Conservation (phyloP, 2,113 vertebrate species). For the Falcunculus frontatus region DNA sequence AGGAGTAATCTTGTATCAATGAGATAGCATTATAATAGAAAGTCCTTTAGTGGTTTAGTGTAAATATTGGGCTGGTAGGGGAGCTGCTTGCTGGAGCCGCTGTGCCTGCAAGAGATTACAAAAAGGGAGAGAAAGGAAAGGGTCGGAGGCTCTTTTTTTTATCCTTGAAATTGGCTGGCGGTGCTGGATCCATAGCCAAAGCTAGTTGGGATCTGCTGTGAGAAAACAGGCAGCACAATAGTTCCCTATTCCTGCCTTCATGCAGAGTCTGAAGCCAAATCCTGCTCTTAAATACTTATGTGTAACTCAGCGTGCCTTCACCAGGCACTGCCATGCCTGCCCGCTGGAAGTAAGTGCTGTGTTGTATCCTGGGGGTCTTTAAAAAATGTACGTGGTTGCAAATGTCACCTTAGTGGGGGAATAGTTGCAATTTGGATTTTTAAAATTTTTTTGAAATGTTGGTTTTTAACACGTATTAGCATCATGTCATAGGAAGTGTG, state of each 20-base stretch:
- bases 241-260: constrained; percentile 39
- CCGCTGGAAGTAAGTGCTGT: neutral
- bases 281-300: constrained; percentile 36
- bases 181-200: constrained; percentile 44
- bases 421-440: neutral
- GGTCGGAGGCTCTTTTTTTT: constrained; percentile 29
- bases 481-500: neutral
- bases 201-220: constrained; percentile 54
- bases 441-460: neutral
- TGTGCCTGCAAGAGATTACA: constrained; percentile 59
- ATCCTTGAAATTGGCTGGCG: constrained; percentile 54
- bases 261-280: constrained; percentile 33
- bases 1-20: constrained; percentile 63
- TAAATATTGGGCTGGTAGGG: constrained; percentile 66
- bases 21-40: constrained; percentile 65
- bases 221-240: constrained; percentile 50
- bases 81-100: constrained; percentile 59
- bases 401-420: neutral
- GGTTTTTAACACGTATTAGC: neutral
- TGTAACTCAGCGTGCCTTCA: constrained; percentile 32
- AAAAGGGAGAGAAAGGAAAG: constrained; percentile 64
- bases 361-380: neutral
- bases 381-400: neutral
- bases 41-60: constrained; percentile 68
- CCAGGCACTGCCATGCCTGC: constrained; percentile 8